phyloP scores from a whole-genome alignment of 2,888 invertebrate species.

The Steinernema scapterisci region DNA sequence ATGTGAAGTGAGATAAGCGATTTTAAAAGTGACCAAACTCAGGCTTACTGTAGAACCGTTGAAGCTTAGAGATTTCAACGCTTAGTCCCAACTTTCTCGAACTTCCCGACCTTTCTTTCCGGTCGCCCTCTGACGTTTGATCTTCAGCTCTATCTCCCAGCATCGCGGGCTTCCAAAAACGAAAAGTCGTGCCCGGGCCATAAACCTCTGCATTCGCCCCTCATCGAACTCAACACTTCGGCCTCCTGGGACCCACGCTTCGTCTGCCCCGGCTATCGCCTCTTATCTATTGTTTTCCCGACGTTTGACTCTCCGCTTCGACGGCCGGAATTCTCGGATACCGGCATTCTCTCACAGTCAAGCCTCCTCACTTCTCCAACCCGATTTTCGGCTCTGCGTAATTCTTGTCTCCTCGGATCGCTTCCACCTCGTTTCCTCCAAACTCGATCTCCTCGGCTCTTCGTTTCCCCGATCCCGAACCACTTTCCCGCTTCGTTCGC shows the following conservation, averaged over 20 bases:
- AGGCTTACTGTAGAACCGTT: too few species aligned
- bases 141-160: background rate
- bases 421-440: too few species aligned
- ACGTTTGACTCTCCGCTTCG: background rate
- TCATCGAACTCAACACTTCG: constrained; percentile 16
- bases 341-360: background rate
- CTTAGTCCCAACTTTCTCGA: too few species aligned
- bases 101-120: background rate
- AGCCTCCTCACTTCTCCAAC: too few species aligned
- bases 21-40: too few species aligned
- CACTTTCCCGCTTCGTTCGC: background rate
- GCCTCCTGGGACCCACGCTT: background rate
- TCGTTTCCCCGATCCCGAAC: background rate
- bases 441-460: background rate
- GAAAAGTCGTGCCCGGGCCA: constrained; percentile 9
- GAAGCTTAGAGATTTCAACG: too few species aligned
- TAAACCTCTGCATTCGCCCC: background rate
- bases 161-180: background rate
- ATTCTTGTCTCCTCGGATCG: too few species aligned
- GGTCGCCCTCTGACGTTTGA: background rate
- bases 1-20: too few species aligned
- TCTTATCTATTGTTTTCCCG: background rate
- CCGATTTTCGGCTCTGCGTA: too few species aligned
- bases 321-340: background rate
- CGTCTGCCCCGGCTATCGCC: background rate